A percentile compares a stretch with the other conserved stretches of the same genome.
phyloP scores from a whole-genome alignment of 1,140 invertebrate species.

The Apis florea region DNA sequence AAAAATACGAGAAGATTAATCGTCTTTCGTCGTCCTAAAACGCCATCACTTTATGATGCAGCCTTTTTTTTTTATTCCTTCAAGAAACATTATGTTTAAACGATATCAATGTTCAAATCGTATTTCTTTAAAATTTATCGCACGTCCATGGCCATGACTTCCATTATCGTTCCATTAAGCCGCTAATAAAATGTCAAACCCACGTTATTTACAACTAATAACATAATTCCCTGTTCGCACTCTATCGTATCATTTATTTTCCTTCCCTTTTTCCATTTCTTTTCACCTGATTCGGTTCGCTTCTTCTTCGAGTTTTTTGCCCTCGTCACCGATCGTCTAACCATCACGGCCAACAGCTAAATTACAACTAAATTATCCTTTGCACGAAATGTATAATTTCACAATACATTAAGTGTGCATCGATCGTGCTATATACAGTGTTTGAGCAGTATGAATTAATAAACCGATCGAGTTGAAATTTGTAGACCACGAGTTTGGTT shows the following conservation, averaged over 20 bases:
- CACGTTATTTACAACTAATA: not conserved
- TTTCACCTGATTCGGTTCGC: not conserved
- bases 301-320: constrained; percentile 3
- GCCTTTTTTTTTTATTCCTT: not conserved
- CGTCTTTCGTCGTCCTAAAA: too few species aligned
- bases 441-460: not conserved
- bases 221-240: not conserved
- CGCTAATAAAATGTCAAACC: not conserved
- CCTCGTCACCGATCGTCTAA: not conserved
- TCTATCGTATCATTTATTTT: too few species aligned
- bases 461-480: not conserved
- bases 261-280: not conserved
- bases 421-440: not conserved
- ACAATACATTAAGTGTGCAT: constrained; percentile 13
- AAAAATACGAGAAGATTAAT: not conserved
- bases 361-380: constrained; percentile 8
- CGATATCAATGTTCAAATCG: not conserved
- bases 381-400: constrained; percentile 18
- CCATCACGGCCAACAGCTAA: not conserved
- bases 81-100: not conserved
- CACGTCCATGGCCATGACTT: not conserved
- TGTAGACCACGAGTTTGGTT: not conserved
- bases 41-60: constrained; percentile 1
- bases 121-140: constrained; percentile 22
- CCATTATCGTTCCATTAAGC: constrained; percentile 8